Base-by-base conservation (phyloP, 2,797 vertebrate species). In the Graptemys geographica region DNA sequence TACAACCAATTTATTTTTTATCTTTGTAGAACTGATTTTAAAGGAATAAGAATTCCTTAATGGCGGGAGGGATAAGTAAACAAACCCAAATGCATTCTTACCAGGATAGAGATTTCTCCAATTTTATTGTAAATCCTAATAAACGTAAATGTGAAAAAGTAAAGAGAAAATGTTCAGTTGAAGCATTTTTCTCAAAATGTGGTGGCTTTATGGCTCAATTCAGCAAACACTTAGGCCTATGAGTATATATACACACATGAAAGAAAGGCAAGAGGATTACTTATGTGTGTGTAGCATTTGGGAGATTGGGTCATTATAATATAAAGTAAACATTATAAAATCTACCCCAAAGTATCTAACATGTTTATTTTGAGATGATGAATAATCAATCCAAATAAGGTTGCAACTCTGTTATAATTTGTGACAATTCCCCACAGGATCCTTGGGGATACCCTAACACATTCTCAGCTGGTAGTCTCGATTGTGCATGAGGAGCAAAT, bases 371-470 rank as follows among this genome's bases (percentile, higher is more conserved):
- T 87, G 74, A 94, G 90, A 80, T 59, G 59, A 13, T n/a, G 74
- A 91, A 80, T 93, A 89, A 91, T 81, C 87, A 83, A 91, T 92
- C 82, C 89, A 57, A 88, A 86, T 92, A 89, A 87, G 41, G 53
- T 92, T 92, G 84, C 10, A 5, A 81, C 88, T 94, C 93, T 90
- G 23, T 92, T 91, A 69, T 49, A 80, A 79, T 86, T 80, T 93
- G 44, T 87, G 86, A 86, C 91, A 91, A 92, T 56, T 93, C 84
- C 91, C 83, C 90, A 87, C 23, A 19, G 89, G 95, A 90, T 86
- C 23, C 27, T 72, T 0, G 4, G n/a, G 37, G 55, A 84, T 90
- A 86, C 65, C 49, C 55, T 56, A 62, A 44, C 83, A 69, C 79
- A 90, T 86, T 91, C 55, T 91, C 33, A 55, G 25, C 59, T 0